Percentiles rank a stretch among this genome's conserved stretches.
phyloP scores from a whole-genome alignment of 2,113 vertebrate genomes.

The Silurus glanis region DNA sequence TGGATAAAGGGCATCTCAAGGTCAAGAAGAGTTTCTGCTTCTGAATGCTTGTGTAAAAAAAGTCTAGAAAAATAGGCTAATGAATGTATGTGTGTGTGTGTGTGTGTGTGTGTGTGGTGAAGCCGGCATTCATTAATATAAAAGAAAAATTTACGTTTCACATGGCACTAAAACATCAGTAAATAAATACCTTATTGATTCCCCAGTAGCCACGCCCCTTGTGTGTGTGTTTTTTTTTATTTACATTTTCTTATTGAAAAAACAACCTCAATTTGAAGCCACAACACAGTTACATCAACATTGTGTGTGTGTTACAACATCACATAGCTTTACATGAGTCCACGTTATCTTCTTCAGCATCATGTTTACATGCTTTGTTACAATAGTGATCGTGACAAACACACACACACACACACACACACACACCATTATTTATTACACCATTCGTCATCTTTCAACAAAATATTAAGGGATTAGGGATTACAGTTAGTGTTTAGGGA shows the following conservation, averaged over 20 bases:
- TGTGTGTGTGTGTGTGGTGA: not conserved
- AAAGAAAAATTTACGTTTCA: not conserved
- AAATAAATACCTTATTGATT: conserved; percentile 59
- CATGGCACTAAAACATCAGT: conserved; percentile 40
- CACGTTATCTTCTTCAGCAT: conserved; percentile 17
- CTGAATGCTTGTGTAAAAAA: not conserved
- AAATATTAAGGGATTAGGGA: not conserved
- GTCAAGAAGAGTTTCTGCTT: not conserved
- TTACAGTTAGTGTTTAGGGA: not conserved
- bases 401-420: conserved; percentile 18
- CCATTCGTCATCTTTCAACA: not conserved
- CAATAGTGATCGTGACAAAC: conserved; percentile 61
- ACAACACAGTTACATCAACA: not conserved
- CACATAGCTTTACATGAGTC: conserved; percentile 24
- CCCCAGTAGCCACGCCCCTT: conserved; percentile 24
- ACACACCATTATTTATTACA: not conserved
- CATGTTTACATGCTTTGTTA: conserved; percentile 62
- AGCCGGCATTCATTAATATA: not conserved
- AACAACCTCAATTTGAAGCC: not conserved
- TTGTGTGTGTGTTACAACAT: conserved; percentile 5
- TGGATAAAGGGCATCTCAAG: not conserved
- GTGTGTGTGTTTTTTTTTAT: not conserved
- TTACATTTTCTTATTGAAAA: not conserved
- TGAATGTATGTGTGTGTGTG: not conserved
- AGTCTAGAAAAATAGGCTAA: not conserved